Evolutionary conservation across 2,797 vertebrate species (phyloP), one percentile per base, ranked within the genome.

Genomic region (Mormyrus hasselquistii): DNA sequence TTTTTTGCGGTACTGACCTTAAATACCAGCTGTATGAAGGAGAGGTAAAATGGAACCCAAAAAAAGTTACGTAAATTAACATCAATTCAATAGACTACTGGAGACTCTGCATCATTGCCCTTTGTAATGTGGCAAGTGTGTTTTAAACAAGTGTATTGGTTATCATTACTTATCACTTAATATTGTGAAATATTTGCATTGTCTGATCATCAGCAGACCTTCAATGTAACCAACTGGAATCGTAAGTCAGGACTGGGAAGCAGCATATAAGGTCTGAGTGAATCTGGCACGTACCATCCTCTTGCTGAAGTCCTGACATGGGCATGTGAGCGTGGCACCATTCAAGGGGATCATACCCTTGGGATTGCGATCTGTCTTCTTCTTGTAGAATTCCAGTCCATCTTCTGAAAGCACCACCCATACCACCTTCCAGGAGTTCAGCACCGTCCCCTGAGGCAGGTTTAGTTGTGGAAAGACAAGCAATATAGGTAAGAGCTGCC

Each of bases 271-370:
- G 6, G 14, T n/a, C 55, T 82, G 44, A 1, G 50, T 44, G 38
- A 38, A 38, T 16, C 2, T 41, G 34, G 9, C 9, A 87, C 22
- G 92, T 93, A 99, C 99, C 96, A n/a, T 95, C 93, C 97, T 97
- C 95, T 98, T 99, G 90, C 94, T 93, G 92, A 97, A 99, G 90
- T 99, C 98, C 92, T 98, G 97, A 90, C 97, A 99, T 0, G 98
- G 97, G 89, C 94, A 98, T 34, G 91, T 94, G 83, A 99, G 84
- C 0, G 93, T 93, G 3, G 97, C 96, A 92, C 95, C 97, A 91
- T 97, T 99, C 12, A 99, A 92, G 1, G 99, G 98, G 88, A 99
- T 96, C 98, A 99, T 99, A 85, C 98, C 99, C 95, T 99, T 99
- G 8, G 99, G 97, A 79, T 94, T 97, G 65, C 84, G 95, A 91